phyloP scores from a whole-genome alignment of 1,140 invertebrate genomes.

The Drosophila orena region DNA sequence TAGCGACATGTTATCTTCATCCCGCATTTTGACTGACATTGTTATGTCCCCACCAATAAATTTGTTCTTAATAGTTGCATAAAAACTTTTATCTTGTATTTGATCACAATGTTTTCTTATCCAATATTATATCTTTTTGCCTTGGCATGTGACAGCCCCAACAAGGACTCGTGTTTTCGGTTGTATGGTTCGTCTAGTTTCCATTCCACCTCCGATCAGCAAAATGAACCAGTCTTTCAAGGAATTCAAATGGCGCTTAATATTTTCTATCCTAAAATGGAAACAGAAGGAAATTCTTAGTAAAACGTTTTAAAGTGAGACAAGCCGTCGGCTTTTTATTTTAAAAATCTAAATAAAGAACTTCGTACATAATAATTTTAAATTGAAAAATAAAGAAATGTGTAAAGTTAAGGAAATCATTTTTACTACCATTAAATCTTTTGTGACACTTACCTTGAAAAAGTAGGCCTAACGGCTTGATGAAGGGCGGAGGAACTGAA shows the following conservation, averaged over 20 bases:
- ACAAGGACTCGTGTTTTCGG: constrained; percentile 60
- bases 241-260: constrained; percentile 32
- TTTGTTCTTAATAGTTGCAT: constrained; percentile 59
- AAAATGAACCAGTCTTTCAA: constrained; percentile 63
- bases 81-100: constrained; percentile 75
- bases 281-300: not conserved
- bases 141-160: constrained; percentile 72
- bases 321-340: too few species aligned
- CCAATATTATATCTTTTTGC: constrained; percentile 72
- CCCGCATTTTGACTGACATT: constrained; percentile 87
- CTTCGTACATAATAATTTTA: too few species aligned
- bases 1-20: constrained; percentile 88
- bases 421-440: too few species aligned
- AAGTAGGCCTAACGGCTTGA: constrained; percentile 53
- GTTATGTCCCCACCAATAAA: not conserved
- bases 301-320: not conserved
- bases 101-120: constrained; percentile 79
- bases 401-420: not conserved
- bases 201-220: constrained; percentile 26
- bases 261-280: constrained; percentile 29
- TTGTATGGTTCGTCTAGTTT: constrained; percentile 21
- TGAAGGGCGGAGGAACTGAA: constrained; percentile 33
- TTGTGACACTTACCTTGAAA: constrained; percentile 66
- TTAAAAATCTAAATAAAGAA: too few species aligned
- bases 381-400: too few species aligned